Evolutionary conservation across 1,140 invertebrate genomes (phyloP).

Genomic region (Colletes latitarsis): DNA sequence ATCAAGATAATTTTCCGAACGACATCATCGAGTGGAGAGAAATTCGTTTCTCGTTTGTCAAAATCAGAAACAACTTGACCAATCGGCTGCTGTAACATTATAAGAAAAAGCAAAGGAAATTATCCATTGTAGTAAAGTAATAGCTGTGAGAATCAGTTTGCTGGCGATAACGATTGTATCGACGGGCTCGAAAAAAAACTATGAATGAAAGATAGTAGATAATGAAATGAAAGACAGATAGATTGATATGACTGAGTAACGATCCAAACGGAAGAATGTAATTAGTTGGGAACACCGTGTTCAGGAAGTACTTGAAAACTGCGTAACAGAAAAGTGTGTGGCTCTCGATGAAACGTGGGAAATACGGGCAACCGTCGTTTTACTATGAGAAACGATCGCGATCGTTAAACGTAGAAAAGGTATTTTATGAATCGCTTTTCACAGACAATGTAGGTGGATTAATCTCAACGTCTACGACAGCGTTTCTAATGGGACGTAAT

Average conservation of each 20-base stretch:
- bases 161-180: neutral
- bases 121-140: neutral
- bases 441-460: conserved; percentile 13
- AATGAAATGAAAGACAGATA: conserved; percentile 39
- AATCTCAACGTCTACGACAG: conserved; percentile 23
- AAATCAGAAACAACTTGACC: too few species aligned
- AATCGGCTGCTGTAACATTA: neutral
- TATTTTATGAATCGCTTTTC: conserved; percentile 27
- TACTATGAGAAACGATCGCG: conserved; percentile 43
- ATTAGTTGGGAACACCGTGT: conserved; percentile 42
- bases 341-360: conserved; percentile 51
- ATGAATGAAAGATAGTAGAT: conserved; percentile 18
- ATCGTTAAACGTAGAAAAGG: conserved; percentile 49
- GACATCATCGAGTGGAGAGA: too few species aligned
- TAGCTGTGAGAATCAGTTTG: neutral
- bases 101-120: neutral
- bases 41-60: too few species aligned
- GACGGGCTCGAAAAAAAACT: neutral
- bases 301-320: conserved; percentile 37
- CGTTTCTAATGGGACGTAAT: conserved; percentile 27
- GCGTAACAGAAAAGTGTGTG: conserved; percentile 37
- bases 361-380: conserved; percentile 43
- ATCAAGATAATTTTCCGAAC: too few species aligned
- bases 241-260: conserved; percentile 44
- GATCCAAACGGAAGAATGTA: conserved; percentile 34